Conservation (phyloP, 2,113 vertebrate genomes). For the Microcebus lehilahytsara region DNA sequence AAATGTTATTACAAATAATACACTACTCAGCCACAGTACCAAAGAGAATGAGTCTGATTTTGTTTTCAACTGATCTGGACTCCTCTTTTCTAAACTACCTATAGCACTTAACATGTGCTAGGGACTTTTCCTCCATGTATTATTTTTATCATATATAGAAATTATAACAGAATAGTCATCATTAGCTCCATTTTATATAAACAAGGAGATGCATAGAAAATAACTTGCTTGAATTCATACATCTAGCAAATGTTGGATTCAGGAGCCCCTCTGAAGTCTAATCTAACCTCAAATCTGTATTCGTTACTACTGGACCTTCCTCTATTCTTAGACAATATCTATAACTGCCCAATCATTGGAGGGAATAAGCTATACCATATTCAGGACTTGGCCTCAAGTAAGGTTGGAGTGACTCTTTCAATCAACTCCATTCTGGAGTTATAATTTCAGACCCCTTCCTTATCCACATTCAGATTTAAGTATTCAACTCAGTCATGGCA, state of each 20-base stretch:
- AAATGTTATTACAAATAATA: not conserved
- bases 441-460: not conserved
- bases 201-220: not conserved
- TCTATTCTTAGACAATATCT: not conserved
- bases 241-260: not conserved
- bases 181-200: not conserved
- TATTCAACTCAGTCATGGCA: not conserved
- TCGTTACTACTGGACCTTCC: not conserved
- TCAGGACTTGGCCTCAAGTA: not conserved
- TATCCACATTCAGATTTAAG: not conserved
- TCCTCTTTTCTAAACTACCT: not conserved
- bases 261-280: not conserved
- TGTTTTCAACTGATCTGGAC: not conserved
- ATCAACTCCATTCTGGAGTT: not conserved
- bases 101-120: not conserved
- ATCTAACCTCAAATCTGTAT: not conserved
- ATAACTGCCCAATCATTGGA: not conserved
- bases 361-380: not conserved
- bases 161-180: not conserved
- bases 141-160: not conserved
- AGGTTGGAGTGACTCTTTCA: not conserved
- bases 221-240: not conserved
- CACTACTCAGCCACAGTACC: not conserved
- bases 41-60: not conserved
- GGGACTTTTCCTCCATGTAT: not conserved